Percentiles rank a stretch among this genome's conserved stretches.
These are phyloP conservation scores for Chondrosia reniformis DNA, from an alignment of 37 sponge, comb jelly and placozoan species.

Conservation along the genomic window DNA sequence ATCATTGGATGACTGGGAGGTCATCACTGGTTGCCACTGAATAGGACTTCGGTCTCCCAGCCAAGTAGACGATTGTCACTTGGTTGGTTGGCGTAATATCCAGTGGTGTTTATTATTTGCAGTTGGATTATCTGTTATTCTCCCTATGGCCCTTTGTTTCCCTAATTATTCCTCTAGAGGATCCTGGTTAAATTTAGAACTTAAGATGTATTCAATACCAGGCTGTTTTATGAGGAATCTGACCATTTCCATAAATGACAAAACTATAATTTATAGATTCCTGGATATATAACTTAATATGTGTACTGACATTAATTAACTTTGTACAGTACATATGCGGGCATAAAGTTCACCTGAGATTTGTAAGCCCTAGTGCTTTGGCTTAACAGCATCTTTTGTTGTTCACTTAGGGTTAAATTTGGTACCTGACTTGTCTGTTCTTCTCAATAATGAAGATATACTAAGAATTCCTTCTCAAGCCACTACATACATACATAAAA, in stretches of 20 bases:
- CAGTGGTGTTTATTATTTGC: too few species aligned
- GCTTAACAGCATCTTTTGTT: constrained; percentile 5
- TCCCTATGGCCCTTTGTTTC: not conserved
- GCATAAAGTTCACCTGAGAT: not conserved
- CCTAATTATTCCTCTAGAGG: constrained; percentile 13
- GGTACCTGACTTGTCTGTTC: too few species aligned
- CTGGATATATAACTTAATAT: not conserved
- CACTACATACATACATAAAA: constrained; percentile 29
- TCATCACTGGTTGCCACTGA: too few species aligned
- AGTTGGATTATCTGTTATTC: constrained; percentile 5
- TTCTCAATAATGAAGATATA: too few species aligned
- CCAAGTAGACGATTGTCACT: too few species aligned
- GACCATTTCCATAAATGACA: constrained; percentile 13
- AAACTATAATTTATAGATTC: too few species aligned
- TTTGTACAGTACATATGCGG: not conserved
- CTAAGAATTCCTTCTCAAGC: constrained; percentile 31
- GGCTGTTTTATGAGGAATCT: not conserved
- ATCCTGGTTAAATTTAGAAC: not conserved
- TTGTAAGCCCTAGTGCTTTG: not conserved
- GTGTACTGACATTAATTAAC: not conserved
- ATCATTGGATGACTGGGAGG: too few species aligned
- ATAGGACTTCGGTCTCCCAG: too few species aligned
- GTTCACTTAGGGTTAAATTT: not conserved
- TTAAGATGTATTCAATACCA: not conserved
- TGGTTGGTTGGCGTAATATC: too few species aligned